Conservation (phyloP, 35 echinoderm and acorn worm genomes). For the Holothuria glaberrima region DNA sequence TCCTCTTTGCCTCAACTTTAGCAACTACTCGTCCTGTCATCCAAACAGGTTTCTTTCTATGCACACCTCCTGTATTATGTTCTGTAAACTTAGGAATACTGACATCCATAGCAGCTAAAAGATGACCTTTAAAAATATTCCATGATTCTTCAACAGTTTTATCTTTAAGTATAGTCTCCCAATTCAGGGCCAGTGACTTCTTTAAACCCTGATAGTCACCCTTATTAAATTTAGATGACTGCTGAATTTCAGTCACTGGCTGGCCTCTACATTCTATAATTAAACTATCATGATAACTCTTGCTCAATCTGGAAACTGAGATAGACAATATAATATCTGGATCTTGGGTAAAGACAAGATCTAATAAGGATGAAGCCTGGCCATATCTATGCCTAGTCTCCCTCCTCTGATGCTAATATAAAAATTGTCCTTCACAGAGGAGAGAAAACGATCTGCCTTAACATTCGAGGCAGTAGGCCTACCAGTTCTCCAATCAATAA, state of each 20-base stretch:
- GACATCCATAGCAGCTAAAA: neutral
- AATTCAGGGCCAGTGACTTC: neutral
- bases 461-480: too few relatives aligned
- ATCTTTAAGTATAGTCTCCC: neutral
- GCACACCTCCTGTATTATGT: neutral
- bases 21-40: neutral
- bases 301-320: constrained; percentile 13
- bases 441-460: neutral
- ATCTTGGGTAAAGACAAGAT: too few relatives aligned
- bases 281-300: constrained; percentile 37
- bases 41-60: neutral
- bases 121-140: constrained; percentile 18
- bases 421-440: constrained; percentile 5
- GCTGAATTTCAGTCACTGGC: too few relatives aligned
- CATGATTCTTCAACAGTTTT: neutral
- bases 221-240: too few relatives aligned
- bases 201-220: too few relatives aligned
- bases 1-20: constrained; percentile 11
- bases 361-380: too few relatives aligned
- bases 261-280: neutral
- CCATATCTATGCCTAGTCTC: too few relatives aligned
- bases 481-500: too few relatives aligned
- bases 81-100: neutral
- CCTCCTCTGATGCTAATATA: neutral
- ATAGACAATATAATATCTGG: neutral